phyloP scores from a whole-genome alignment of 2,113 vertebrate species.

The Paedocypris sp. region DNA sequence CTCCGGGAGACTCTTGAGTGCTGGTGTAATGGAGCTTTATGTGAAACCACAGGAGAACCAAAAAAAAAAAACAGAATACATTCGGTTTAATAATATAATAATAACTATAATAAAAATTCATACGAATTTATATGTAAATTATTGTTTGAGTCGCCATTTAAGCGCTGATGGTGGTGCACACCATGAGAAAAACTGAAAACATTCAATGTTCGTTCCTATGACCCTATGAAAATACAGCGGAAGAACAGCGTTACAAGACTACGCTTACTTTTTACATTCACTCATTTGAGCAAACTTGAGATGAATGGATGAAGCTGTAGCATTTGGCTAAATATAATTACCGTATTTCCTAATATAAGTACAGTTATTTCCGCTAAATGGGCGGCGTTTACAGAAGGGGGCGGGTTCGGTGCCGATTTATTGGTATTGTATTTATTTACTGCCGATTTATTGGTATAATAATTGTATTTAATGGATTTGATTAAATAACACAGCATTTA shows the following conservation, averaged over 20 bases:
- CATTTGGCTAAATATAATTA: neutral
- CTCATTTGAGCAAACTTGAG: neutral
- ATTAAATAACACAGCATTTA: too few relatives aligned
- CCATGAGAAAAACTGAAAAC: neutral
- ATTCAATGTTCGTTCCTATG: neutral
- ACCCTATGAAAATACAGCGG: neutral
- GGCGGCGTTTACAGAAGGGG: too few relatives aligned
- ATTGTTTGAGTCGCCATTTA: neutral
- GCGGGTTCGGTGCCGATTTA: too few relatives aligned
- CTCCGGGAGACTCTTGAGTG: neutral
- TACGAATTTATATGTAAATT: neutral
- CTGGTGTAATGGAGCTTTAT: neutral
- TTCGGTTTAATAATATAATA: too few relatives aligned
- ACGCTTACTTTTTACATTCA: too few relatives aligned
- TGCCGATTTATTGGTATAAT: too few relatives aligned
- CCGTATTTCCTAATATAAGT: too few relatives aligned
- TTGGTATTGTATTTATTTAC: too few relatives aligned
- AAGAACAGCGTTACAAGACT: neutral
- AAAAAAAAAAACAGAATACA: slow-evolving; percentile 11
- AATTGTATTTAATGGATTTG: too few relatives aligned
- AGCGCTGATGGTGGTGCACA: neutral
- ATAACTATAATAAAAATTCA: too few relatives aligned
- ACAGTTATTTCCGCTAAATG: too few relatives aligned
- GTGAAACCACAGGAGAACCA: slow-evolving; percentile 1
- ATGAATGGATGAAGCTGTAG: neutral